These are phyloP conservation scores for Enteromius treurensis DNA, from an alignment of 2,797 vertebrate genomes.

Conservation along the genomic window DNA sequence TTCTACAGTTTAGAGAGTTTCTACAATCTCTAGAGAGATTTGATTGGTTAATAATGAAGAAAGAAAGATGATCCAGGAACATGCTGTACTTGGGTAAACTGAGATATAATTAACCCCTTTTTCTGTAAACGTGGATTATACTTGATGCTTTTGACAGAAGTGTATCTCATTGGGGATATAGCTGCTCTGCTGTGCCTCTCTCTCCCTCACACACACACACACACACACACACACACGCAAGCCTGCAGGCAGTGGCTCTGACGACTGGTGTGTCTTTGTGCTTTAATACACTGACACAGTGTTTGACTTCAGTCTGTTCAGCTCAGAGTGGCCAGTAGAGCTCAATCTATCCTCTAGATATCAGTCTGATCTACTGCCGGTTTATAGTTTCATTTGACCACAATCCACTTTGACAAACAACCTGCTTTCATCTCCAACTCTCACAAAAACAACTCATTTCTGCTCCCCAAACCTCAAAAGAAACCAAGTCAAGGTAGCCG, in stretches of 20 bases:
- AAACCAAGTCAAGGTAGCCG: conserved; percentile 48
- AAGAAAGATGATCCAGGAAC: not conserved
- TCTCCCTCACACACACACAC: conserved; percentile 6
- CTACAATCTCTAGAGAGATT: not conserved
- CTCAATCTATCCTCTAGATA: conserved; percentile 47
- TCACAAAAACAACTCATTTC: conserved; percentile 51
- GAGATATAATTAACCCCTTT: not conserved
- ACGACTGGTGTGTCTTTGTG: conserved; percentile 42
- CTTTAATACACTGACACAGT: conserved; percentile 49
- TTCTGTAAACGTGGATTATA: not conserved
- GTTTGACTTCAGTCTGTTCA: conserved; percentile 51
- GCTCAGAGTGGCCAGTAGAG: conserved; percentile 40
- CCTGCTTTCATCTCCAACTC: conserved; percentile 61
- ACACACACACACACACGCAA: conserved; percentile 8
- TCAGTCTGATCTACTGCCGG: conserved; percentile 52
- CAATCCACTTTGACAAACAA: conserved; percentile 65
- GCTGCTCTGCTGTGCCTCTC: not conserved
- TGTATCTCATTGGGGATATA: not conserved
- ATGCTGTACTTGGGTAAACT: not conserved
- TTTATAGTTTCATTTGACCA: conserved; percentile 56
- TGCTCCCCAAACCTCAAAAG: conserved; percentile 56
- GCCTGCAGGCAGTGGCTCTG: conserved; percentile 31
- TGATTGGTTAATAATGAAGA: not conserved
- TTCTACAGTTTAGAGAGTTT: not conserved
- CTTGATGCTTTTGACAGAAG: conserved; percentile 25